Evolutionary conservation across 2,797 vertebrate species (phyloP).

Genomic region (Enoplosus armatus): DNA sequence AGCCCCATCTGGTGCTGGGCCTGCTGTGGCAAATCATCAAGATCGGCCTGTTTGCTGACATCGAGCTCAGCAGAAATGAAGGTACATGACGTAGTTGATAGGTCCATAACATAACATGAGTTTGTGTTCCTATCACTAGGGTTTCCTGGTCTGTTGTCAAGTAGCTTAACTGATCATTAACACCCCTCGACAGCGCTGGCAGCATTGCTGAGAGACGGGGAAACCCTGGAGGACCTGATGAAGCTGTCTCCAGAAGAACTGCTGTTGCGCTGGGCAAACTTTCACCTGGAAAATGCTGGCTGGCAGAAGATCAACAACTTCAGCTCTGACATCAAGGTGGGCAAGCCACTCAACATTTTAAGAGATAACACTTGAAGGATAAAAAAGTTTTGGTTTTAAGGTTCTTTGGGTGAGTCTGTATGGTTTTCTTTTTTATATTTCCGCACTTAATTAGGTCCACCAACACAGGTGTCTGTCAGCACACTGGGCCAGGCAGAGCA

Average conservation of each 20-base stretch:
- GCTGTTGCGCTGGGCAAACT: conserved; percentile 96
- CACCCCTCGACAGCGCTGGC: conserved; percentile 86
- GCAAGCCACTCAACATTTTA: conserved; percentile 19
- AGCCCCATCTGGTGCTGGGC: conserved; percentile 96
- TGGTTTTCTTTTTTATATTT: background rate
- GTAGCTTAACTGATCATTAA: conserved; percentile 38
- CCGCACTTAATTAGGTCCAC: conserved; percentile 6
- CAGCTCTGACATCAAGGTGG: conserved; percentile 95
- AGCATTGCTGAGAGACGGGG: conserved; percentile 94
- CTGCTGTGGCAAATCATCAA: conserved; percentile 99
- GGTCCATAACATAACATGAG: background rate
- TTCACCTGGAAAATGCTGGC: conserved; percentile 95
- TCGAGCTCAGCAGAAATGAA: conserved; percentile 98
- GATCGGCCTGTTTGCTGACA: conserved; percentile 98
- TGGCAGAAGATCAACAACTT: conserved; percentile 94
- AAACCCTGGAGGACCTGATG: conserved; percentile 97
- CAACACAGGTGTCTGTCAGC: conserved; percentile 32
- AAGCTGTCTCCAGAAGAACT: conserved; percentile 97
- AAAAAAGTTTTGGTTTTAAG: background rate
- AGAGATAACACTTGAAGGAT: background rate
- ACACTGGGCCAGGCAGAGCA: background rate
- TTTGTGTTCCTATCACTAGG: background rate
- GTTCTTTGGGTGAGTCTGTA: background rate
- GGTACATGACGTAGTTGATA: conserved; percentile 78
- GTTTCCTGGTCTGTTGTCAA: conserved; percentile 29